Conservation (phyloP, 2,113 vertebrate genomes). For the Tor tambroides region DNA sequence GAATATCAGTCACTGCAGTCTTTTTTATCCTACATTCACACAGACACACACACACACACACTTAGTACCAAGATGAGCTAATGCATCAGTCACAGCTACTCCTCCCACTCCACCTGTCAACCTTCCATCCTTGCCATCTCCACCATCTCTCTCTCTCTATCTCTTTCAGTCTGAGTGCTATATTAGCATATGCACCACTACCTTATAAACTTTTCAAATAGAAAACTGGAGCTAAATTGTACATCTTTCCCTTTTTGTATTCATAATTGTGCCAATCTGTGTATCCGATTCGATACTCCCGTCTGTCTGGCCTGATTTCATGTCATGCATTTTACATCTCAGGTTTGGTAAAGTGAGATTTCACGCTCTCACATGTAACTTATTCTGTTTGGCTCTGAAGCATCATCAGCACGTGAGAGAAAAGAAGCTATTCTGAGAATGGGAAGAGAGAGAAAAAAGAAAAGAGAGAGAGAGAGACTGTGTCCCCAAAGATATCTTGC, state of each 20-base stretch:
- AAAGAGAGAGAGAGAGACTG: not conserved
- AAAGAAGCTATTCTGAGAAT: conserved; percentile 19
- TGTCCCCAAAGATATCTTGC: conserved; percentile 10
- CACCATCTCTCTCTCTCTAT: not conserved
- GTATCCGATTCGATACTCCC: not conserved
- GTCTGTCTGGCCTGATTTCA: conserved; percentile 5
- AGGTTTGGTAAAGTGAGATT: conserved; percentile 20
- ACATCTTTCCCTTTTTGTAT: not conserved
- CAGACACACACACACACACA: conserved; percentile 39
- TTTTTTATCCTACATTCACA: conserved; percentile 22
- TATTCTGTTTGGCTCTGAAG: conserved; percentile 30
- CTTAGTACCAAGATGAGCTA: conserved; percentile 21
- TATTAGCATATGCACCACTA: not conserved
- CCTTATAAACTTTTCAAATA: not conserved
- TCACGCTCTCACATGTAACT: conserved; percentile 23
- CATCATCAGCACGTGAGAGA: conserved; percentile 14
- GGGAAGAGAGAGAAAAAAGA: conserved; percentile 5
- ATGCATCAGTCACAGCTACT: conserved; percentile 40
- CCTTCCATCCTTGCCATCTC: not conserved
- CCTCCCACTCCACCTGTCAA: conserved; percentile 39
- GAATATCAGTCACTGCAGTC: not conserved
- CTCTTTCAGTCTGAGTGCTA: not conserved
- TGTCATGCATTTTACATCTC: not conserved
- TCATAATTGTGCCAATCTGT: not conserved
- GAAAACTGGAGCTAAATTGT: not conserved